Evolutionary conservation across 2,888 invertebrate species (phyloP).

Genomic region (Plemyria rubiginata): DNA sequence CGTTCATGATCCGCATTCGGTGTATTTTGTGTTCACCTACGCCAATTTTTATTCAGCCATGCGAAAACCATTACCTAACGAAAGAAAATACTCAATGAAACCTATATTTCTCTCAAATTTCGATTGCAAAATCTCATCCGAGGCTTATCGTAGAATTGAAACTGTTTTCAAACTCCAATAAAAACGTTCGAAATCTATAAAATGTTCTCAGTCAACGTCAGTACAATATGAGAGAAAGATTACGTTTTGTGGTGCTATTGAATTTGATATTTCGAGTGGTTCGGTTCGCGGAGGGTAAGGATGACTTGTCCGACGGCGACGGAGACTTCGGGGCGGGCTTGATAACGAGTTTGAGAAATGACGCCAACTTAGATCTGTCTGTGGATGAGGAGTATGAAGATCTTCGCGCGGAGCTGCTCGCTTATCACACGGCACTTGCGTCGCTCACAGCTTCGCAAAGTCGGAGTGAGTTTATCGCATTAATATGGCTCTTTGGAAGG

Average conservation of each 20-base stretch:
- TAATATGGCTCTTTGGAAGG: conserved; percentile 16
- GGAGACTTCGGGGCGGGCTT: conserved; percentile 54
- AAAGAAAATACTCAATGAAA: conserved; percentile 35
- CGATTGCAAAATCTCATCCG: conserved; percentile 51
- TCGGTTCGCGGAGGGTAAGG: conserved; percentile 30
- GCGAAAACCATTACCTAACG: conserved; percentile 32
- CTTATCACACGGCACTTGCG: conserved; percentile 69
- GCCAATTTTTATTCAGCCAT: conserved; percentile 11
- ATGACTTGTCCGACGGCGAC: conserved; percentile 27
- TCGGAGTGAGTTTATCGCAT: conserved; percentile 50
- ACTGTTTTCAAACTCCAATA: conserved; percentile 57
- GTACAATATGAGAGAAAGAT: conserved; percentile 53
- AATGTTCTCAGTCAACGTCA: conserved; percentile 25
- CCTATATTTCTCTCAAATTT: conserved; percentile 42
- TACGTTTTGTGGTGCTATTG: conserved; percentile 50
- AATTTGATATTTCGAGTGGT: conserved; percentile 45
- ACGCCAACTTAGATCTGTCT: conserved; percentile 70
- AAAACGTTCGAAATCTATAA: conserved; percentile 47
- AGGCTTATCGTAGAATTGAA: conserved; percentile 69
- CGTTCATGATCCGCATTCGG: background rate
- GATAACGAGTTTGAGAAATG: conserved; percentile 58
- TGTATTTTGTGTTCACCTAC: background rate
- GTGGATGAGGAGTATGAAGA: conserved; percentile 76
- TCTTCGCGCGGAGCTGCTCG: conserved; percentile 71
- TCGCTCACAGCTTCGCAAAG: conserved; percentile 47